Percentiles rank a stretch among this genome's conserved stretches.
phyloP scores from a whole-genome alignment of 2,113 vertebrate species.

The Periophthalmus modestus region DNA sequence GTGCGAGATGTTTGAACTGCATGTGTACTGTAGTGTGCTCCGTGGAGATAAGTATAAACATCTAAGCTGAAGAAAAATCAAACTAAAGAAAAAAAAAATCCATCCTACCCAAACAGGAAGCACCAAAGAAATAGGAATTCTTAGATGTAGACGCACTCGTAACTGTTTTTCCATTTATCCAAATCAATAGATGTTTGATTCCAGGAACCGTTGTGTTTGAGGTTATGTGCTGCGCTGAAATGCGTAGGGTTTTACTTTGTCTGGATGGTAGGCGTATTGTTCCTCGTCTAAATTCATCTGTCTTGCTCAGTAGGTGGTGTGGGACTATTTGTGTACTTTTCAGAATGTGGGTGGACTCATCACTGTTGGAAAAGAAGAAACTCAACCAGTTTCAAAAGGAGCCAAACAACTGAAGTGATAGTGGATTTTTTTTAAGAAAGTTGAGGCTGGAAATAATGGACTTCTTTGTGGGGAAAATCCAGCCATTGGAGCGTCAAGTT shows the following conservation, averaged over 20 bases:
- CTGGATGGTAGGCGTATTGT: conserved; percentile 22
- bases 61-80: conserved; percentile 15
- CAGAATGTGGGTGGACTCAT: conserved; percentile 42
- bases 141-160: conserved; percentile 15
- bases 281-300: conserved; percentile 22
- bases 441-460: conserved; percentile 38
- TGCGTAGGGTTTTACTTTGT: background rate
- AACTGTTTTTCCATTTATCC: conserved; percentile 18
- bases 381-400: conserved; percentile 50
- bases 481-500: conserved; percentile 30
- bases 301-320: conserved; percentile 25
- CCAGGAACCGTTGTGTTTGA: conserved; percentile 47
- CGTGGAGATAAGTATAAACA: conserved; percentile 43
- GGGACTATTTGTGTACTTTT: conserved; percentile 4
- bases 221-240: conserved; percentile 8
- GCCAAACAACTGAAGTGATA: conserved; percentile 38
- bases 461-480: conserved; percentile 41
- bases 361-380: conserved; percentile 53
- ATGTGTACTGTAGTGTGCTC: conserved; percentile 40
- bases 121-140: conserved; percentile 43
- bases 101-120: conserved; percentile 32
- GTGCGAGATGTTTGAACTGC: conserved; percentile 32
- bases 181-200: conserved; percentile 28
- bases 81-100: conserved; percentile 54
- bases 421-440: conserved; percentile 6